These are phyloP conservation scores for Microtus richardsoni DNA, from an alignment of 2,113 vertebrate genomes.

Conservation along the genomic window DNA sequence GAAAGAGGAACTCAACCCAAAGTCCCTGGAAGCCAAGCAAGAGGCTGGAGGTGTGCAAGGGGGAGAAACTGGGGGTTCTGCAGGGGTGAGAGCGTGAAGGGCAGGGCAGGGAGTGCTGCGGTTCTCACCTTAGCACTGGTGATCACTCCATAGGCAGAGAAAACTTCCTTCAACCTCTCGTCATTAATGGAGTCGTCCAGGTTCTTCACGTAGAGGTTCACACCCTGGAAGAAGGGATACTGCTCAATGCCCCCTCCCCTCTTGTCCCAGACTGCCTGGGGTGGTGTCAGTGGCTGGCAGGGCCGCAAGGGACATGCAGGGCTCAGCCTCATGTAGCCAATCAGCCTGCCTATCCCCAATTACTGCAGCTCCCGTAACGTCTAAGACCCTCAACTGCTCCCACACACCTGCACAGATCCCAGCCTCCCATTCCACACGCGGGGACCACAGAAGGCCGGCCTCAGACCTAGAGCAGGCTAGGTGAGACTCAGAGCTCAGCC, in stretches of 20 bases:
- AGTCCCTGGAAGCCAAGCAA: no score
- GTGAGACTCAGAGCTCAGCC: background rate
- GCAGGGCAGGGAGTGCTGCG: background rate
- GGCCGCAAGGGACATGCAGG: background rate
- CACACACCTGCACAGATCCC: background rate
- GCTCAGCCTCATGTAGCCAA: background rate
- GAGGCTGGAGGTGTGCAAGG: no score
- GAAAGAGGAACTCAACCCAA: background rate
- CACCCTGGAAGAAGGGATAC: conserved; percentile 87
- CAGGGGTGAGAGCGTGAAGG: background rate
- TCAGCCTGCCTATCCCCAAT: background rate
- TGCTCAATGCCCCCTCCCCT: background rate
- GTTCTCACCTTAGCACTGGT: conserved; percentile 96
- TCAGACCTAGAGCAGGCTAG: background rate
- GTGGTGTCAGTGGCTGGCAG: fast-evolving
- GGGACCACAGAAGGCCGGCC: background rate
- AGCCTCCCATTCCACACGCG: background rate
- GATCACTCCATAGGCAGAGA: conserved; percentile 96
- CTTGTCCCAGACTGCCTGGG: background rate
- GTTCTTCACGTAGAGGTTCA: conserved; percentile 99
- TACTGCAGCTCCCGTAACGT: background rate
- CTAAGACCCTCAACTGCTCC: background rate
- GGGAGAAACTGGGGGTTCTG: background rate
- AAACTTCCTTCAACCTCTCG: conserved; percentile 94
- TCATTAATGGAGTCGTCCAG: conserved; percentile 96